Evolutionary conservation across 2,888 invertebrate genomes (phyloP).

Genomic region (Psylliodes chrysocephalus): DNA sequence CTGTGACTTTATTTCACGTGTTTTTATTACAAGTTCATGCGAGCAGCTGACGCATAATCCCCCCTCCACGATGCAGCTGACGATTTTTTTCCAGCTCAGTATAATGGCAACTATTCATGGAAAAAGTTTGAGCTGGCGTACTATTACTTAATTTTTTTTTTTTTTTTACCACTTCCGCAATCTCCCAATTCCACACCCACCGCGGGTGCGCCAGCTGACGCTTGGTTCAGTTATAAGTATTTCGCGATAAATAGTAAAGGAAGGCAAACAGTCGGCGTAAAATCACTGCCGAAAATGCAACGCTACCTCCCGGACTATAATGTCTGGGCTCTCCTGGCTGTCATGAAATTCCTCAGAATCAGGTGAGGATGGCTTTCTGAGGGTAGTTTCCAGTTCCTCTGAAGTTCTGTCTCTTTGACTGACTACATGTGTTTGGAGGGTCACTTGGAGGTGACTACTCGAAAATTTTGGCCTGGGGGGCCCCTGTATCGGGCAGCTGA

Average conservation of each 20-base stretch:
- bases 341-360: too few relatives aligned
- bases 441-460: too few relatives aligned
- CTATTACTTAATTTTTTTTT: conserved; percentile 7
- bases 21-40: background rate
- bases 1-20: background rate
- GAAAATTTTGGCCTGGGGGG: too few relatives aligned
- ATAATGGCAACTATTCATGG: background rate
- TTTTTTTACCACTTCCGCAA: too few relatives aligned
- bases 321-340: too few relatives aligned
- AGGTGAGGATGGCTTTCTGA: too few relatives aligned
- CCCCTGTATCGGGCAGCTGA: too few relatives aligned
- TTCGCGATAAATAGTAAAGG: conserved; percentile 1
- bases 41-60: background rate
- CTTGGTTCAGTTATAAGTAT: background rate
- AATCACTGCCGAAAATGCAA: conserved; percentile 22
- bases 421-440: too few relatives aligned
- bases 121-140: background rate
- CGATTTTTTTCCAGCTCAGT: conserved; percentile 3
- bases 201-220: too few relatives aligned
- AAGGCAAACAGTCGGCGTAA: conserved; percentile 14
- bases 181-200: background rate
- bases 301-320: conserved; percentile 21
- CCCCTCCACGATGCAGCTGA: background rate
- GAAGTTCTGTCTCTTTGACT: too few relatives aligned
- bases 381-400: too few relatives aligned